These are phyloP conservation scores for Sclerurus mexicanus DNA, from an alignment of 2,113 vertebrate genomes.

Conservation along the genomic window DNA sequence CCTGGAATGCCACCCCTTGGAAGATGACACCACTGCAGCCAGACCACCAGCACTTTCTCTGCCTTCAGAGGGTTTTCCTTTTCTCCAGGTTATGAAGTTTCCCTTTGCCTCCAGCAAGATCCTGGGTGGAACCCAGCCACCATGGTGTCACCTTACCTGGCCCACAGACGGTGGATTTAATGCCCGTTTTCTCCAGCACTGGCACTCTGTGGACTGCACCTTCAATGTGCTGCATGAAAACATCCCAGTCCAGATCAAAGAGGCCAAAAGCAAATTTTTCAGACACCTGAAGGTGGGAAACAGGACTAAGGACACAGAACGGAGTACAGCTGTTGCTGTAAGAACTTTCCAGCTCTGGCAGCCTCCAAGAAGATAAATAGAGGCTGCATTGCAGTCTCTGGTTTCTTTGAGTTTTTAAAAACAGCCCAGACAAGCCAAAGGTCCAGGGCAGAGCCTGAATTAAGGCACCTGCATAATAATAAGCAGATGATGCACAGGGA, in stretches of 20 bases:
- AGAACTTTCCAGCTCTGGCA: background rate
- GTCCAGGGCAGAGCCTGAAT: background rate
- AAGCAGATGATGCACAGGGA: background rate
- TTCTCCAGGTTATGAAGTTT: background rate
- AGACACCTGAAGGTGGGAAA: conserved; percentile 76
- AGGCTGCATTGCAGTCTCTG: background rate
- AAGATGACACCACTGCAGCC: background rate
- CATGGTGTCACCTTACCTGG: conserved; percentile 73
- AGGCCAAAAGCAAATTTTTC: conserved; percentile 94
- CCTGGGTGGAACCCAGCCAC: background rate
- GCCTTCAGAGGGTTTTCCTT: background rate
- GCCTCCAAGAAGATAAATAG: fast-evolving
- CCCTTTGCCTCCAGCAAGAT: background rate
- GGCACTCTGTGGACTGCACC: conserved; percentile 92
- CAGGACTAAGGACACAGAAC: background rate
- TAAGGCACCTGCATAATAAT: background rate
- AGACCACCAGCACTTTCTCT: background rate
- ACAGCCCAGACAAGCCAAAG: background rate
- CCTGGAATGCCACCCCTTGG: conserved; percentile 39
- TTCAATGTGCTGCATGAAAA: conserved; percentile 91
- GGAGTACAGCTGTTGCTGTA: background rate
- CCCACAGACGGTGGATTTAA: conserved; percentile 96
- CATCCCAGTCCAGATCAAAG: conserved; percentile 96
- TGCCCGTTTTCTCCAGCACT: conserved; percentile 86
- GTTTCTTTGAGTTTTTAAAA: background rate